Evolutionary conservation across 2,113 vertebrate species (phyloP).

Genomic region (Salvelinus alpinus): DNA sequence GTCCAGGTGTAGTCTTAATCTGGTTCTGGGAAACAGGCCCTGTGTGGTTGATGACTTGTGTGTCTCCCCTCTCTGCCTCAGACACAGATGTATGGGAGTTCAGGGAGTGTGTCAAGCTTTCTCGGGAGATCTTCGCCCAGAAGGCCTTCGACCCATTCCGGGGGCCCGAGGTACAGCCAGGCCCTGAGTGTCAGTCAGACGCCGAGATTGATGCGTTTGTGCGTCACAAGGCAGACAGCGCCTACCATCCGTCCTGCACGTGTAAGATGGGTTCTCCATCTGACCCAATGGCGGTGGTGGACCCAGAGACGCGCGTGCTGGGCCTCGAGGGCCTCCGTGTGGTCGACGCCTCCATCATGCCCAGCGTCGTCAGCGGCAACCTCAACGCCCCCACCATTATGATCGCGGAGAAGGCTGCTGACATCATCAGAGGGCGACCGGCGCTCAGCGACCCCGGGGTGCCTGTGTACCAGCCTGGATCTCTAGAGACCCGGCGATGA

Average conservation of each 20-base stretch:
- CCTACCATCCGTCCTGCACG: constrained; percentile 95
- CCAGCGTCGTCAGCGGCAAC: constrained; percentile 92
- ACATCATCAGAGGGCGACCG: constrained; percentile 84
- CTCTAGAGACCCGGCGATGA: constrained; percentile 81
- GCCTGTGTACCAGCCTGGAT: constrained; percentile 83
- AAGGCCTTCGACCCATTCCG: constrained; percentile 87
- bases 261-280: constrained; percentile 90
- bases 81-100: constrained; percentile 87
- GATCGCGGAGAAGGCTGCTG: constrained; percentile 94
- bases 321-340: constrained; percentile 87
- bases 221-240: constrained; percentile 86
- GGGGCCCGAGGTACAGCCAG: constrained; percentile 85
- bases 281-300: constrained; percentile 84
- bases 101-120: constrained; percentile 83
- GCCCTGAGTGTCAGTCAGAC: constrained; percentile 79
- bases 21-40: neutral
- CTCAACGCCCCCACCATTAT: constrained; percentile 94
- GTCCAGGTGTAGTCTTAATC: too few relatives aligned
- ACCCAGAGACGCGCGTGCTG: constrained; percentile 81
- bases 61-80: constrained; percentile 53
- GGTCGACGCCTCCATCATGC: constrained; percentile 96
- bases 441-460: constrained; percentile 74
- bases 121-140: constrained; percentile 92
- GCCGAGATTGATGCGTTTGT: constrained; percentile 89
- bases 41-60: neutral